Evolutionary conservation across 2,797 vertebrate genomes (phyloP), one percentile per base, ranked within the genome.

Genomic region (Enteromius anoplus): DNA sequence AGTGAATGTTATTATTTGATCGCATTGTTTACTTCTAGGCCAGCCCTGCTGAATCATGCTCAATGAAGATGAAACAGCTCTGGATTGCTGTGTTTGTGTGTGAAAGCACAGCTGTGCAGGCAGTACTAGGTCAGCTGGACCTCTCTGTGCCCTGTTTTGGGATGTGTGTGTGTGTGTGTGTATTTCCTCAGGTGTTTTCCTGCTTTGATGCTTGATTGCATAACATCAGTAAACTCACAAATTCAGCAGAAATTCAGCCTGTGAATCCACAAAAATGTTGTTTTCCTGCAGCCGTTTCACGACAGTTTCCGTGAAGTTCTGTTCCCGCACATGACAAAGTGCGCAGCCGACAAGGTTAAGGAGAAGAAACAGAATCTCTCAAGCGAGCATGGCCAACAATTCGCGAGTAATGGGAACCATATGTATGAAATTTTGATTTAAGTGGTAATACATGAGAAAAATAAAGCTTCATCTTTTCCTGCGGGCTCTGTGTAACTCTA

Each of bases 371-470:
- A 49, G 73, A 85, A 88, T 78, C 66, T 47, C 62, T 26, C 5
- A n/a, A 53, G 75, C 60, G 71, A 81, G 37, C 45, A 12, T 17
- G 21, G 84, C 64, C 80, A 85, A 71, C 21, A 84, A 75, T 81
- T 85, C 9, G n/a, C 55, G 73, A 66, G 53, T 84, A 85, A 88
- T 86, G 42, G 14, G 23, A 83, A 88, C 78, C 87, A 88, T 75
- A 85, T 89, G 85, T 81, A 81, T 85, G 75, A 86, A 78, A 82
- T 85, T 86, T 80, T 80, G 68, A 75, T 88, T 86, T 87, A 88
- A 88, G 77, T 85, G 88, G 83, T 84, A 84, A 80, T 87, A 86
- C 72, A 64, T 84, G 85, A 87, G 82, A 87, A 87, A 85, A 81
- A 53, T 53, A 47, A 81, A 83, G 83, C 64, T 72, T 83, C 49